phyloP scores from a whole-genome alignment of 2,797 vertebrate genomes.

The Okamejei kenojei region DNA sequence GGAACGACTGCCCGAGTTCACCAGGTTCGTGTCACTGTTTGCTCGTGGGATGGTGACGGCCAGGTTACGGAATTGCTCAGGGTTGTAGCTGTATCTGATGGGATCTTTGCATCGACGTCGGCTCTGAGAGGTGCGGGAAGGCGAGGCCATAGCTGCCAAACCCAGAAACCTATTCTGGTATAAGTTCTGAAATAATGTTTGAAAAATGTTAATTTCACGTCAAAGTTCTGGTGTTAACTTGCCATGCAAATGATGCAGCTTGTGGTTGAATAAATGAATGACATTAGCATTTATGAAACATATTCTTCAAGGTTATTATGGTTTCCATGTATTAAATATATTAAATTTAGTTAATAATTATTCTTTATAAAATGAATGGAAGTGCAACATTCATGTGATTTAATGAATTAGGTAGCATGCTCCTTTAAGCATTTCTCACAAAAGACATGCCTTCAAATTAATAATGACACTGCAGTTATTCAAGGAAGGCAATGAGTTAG shows the following conservation, averaged over 20 bases:
- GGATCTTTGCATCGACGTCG: constrained; percentile 82
- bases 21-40: constrained; percentile 87
- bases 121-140: constrained; percentile 75
- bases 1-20: constrained; percentile 83
- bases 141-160: constrained; percentile 92
- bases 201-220: background rate
- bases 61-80: constrained; percentile 71
- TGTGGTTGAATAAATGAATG: background rate
- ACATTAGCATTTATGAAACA: constrained; percentile 10
- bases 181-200: constrained; percentile 70
- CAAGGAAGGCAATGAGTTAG: background rate
- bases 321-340: background rate
- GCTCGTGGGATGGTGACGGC: constrained; percentile 76
- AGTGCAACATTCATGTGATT: background rate
- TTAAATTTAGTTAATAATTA: background rate
- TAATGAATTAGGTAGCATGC: constrained; percentile 5
- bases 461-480: background rate
- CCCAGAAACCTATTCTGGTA: constrained; percentile 94
- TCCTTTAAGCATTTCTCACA: background rate
- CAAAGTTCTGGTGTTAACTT: background rate
- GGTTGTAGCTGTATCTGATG: constrained; percentile 75
- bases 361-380: constrained; percentile 4
- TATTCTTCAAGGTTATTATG: background rate
- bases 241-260: background rate
- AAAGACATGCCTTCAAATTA: background rate